Evolutionary conservation across 2,888 invertebrate genomes (phyloP), one percentile per base, ranked within the genome.

Genomic region (Protonemura montana): DNA sequence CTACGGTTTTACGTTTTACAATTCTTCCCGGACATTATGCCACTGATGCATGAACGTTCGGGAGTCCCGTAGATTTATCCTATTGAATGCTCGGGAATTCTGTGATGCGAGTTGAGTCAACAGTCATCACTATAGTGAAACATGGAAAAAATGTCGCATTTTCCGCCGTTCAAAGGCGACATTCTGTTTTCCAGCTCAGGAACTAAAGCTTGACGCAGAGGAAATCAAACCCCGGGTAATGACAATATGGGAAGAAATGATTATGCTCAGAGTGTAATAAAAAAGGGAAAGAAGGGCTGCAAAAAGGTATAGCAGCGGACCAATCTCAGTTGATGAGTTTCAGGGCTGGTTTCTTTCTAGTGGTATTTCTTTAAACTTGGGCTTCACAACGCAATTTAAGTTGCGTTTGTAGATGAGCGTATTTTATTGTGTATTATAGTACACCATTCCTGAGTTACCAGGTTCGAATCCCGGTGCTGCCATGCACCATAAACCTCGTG

Each of bases 181-280:
- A 59, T 59, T 59, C 21, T 59, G 59, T 59, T 59, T 21, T 59
- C 59, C 21, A 21, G 13, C 16, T 59, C 59, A 21, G 21, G 59
- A 59, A 59, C 59, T 59, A 10, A 59, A 59, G 59, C 59, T 59
- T 10, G n/a, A 30, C n/a, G 59, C 28, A 28, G 84, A 84, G 84
- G 84, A 84, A 84, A 84, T 84, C 76, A 76, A 84, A 84, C 21
- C n/a, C 84, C 84, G 76, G 76, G 59, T 59, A 30, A 84, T 84
- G 84, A 27, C 35, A 83, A 83, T 83, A 83, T 26, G 82, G 41
- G 82, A 83, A 83, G 82, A 41, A 83, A 59, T 84, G 27, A 84
- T 76, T 59, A 59, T 59, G 59, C 59, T 13, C 59, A 21, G 16
- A 59, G 59, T 59, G 16, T 59, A 59, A 59, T 59, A 21, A 59